Evolutionary conservation across 2,888 invertebrate species (phyloP), one percentile per base, ranked within the genome.

Genomic region (Chouioia cunea): DNA sequence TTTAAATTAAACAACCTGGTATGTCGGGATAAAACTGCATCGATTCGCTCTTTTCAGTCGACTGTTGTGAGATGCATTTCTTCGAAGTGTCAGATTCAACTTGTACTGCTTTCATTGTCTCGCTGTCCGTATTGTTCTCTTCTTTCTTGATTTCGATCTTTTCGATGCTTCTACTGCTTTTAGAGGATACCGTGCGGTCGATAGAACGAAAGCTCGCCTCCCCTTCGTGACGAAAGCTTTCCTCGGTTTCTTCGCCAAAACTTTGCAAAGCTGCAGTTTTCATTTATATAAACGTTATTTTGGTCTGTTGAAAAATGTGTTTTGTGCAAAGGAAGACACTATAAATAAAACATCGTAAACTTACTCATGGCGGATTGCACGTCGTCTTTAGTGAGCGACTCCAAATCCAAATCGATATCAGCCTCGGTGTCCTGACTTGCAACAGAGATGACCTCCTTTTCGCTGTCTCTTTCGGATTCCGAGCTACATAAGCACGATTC

Each of bases 351-450:
- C 4, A 23, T 44, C 14, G 16, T 14, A 16, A 53, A 70, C 67
- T 71, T 77, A 81, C 82, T 73, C 1, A 62, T 50, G 22, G 74
- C 74, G 6, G 78, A 73, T 14, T 78, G 77, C 0, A 62, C 68
- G 15, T 81, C 82, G 4, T 80, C 79, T 43, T 80, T 81, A 0
- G 77, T 76, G 3, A 77, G 74, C 2, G 78, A 78, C 56, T 82
- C 80, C 27, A 75, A 52, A 1, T 73, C 70, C 14, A 78, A 62
- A 18, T 83, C 80, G 10, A 80, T 65, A 15, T 83, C 83, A 10
- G 77, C 78, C 12, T 82, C 81, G 4, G 82, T 82, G 36, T 82
- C 81, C 50, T 79, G 78, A 52, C 78, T 79, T 0, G 75, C 74
- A 8, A 56, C 18, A 15, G 70, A 8, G 22, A 43, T 54, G 2